Base-by-base conservation (phyloP, 1,140 invertebrate species). In the Nymphalis io region DNA sequence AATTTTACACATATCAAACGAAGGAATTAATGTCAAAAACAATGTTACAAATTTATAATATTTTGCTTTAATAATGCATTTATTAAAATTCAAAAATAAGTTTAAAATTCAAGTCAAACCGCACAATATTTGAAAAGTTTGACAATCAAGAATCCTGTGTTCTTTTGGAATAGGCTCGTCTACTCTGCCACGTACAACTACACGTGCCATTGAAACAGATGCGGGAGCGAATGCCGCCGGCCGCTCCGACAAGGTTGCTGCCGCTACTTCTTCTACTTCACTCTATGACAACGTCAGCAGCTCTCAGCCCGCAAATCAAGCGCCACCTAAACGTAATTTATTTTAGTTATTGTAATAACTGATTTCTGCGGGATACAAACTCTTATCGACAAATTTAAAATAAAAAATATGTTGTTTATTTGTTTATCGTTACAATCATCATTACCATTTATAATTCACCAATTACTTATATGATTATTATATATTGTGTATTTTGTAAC, bases 231-330 rank as follows among this genome's bases (percentile, higher is more conserved):
- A 75, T 5, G 71, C 76, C 70, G 71, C 85, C 60, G 88, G 88
- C 55, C 92, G 94, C 70, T 84, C 92, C 12, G 95, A 96, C 73
- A 96, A 96, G 88, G 96, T 96, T 64, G 95, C 95, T 33, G 94
- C 95, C 21, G 96, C 96, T 18, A 96, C 96, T 18, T 97, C 96
- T 71, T 97, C 95, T 76, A 96, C 96, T 12, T 97, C 96, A 38
- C 94, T 98, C n/a, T 97, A 98, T 85, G 97, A 98, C 90, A 97
- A 97, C 88, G 96, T 97, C 61, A 92, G 93, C 65, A 92, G 91
- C 59, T 79, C 90, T 60, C 94, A 94, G 60, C 93, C 93, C 15
- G 92, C 92, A 81, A 93, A 78, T 90, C 93, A 76, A 72, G 74
- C 85, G 16, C 87, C 90, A 67, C 92, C 88, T 38, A 92, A 92